Percentiles rank a stretch among this genome's conserved stretches.
Conservation (phyloP, 2,888 invertebrate species). For the Eristalinus sepulchralis region DNA sequence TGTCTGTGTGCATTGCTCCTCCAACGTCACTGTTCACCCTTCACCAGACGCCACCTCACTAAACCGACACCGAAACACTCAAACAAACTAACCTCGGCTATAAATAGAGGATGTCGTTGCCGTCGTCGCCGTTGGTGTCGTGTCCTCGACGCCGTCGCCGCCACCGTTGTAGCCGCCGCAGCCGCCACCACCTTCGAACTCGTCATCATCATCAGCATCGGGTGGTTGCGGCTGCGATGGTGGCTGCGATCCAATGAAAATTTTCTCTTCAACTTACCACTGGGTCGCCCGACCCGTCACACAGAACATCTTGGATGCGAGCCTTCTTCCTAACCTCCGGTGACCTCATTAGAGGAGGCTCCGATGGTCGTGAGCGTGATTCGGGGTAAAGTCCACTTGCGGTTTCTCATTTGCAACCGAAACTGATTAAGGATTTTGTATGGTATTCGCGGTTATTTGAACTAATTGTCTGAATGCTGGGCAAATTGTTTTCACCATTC, state of each 20-base stretch:
- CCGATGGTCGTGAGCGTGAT: slow-evolving; percentile 33
- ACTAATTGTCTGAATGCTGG: slow-evolving; percentile 46
- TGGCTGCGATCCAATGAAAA: slow-evolving; percentile 25
- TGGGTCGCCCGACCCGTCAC: not conserved
- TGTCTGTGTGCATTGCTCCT: not conserved
- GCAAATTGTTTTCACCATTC: slow-evolving; percentile 29
- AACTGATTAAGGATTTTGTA: slow-evolving; percentile 66
- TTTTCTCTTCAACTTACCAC: slow-evolving; percentile 32
- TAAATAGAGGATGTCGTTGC: slow-evolving; percentile 59
- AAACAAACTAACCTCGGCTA: slow-evolving; percentile 60
- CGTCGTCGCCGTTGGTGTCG: slow-evolving; percentile 3
- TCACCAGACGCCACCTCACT: not conserved
- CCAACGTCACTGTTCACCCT: not conserved
- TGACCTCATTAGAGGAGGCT: slow-evolving; percentile 53
- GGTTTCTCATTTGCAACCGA: slow-evolving; percentile 54
- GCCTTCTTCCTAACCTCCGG: slow-evolving; percentile 17
- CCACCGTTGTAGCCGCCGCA: slow-evolving; percentile 4
- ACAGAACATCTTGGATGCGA: not conserved
- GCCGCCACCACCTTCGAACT: slow-evolving; percentile 10
- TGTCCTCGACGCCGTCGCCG: slow-evolving; percentile 27
- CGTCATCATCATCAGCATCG: slow-evolving; percentile 30
- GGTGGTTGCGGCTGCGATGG: slow-evolving; percentile 31
- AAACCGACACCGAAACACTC: slow-evolving; percentile 54
- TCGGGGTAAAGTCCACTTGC: slow-evolving; percentile 51
- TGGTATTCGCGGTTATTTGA: slow-evolving; percentile 53